Evolutionary conservation across 1,140 invertebrate genomes (phyloP), one percentile per base, ranked within the genome.

Genomic region (Scylla paramamosain): DNA sequence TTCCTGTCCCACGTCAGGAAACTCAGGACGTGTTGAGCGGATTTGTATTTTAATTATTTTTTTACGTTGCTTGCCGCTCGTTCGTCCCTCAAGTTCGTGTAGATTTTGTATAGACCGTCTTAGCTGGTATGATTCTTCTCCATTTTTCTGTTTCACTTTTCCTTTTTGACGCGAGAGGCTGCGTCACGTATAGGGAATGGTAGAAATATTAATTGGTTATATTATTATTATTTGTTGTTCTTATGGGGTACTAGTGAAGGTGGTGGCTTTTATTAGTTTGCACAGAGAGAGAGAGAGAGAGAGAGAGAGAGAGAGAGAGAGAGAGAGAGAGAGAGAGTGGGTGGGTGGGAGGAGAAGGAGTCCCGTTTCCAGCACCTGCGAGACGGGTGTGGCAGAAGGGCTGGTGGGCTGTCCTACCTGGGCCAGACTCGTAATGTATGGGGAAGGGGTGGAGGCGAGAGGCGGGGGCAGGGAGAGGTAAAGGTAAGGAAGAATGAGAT

Each of bases 371-470:
- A 77, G n/a, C 67, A 25, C 67, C 67, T 77, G 67, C 67, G 67
- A 77, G 67, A 77, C 67, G 67, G 67, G 67, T 77, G 67, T 77
- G 67, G 67, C 67, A 77, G 67, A 20, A n/a, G n/a, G 67, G 67
- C 12, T n/a, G n/a, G 48, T 32, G 88, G 39, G 48, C 67, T 77
- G 67, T 77, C 67, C 67, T 77, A 77, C 67, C 67, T 77, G 67
- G 20, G 67, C 25, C 25, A 77, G 25, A 77, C 67, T n/a, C n/a
- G 67, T 77, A 77, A 77, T 77, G 67, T 77, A 77, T 77, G 88
- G 88, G 28, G 31, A 46, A 48, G 88, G 48, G 88, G 32, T 12
- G 39, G 32, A 46, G 31, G 88, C 45, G 25, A 12, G 88, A 14
- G 16, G 32, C 1, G 28, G 88, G 3, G 88, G 0, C 2, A 52